Conservation (phyloP, 2,888 invertebrate genomes). For the Thera obeliscata region DNA sequence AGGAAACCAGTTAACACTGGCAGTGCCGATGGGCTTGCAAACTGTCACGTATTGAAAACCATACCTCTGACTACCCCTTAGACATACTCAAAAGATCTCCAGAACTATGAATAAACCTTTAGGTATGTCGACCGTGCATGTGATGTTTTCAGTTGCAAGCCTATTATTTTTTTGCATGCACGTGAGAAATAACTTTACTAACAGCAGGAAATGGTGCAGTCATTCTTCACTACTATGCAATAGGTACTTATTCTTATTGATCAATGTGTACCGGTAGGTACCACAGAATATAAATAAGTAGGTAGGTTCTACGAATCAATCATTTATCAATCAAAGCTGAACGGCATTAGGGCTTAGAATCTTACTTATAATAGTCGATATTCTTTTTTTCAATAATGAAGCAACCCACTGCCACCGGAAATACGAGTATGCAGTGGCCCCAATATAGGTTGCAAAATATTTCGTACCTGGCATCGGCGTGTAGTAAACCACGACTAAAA, state of each 20-base stretch:
- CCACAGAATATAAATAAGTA: background rate
- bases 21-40: background rate
- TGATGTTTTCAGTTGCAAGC: too few species aligned
- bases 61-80: too few species aligned
- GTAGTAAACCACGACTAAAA: slow-evolving; percentile 88
- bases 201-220: background rate
- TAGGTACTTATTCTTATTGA: too few species aligned
- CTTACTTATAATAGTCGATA: too few species aligned
- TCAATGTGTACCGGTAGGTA: too few species aligned
- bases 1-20: background rate
- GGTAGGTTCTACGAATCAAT: background rate
- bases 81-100: too few species aligned
- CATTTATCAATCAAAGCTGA: slow-evolving; percentile 2
- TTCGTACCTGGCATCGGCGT: slow-evolving; percentile 88
- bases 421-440: background rate
- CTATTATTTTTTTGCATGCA: too few species aligned
- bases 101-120: too few species aligned
- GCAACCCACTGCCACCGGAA: slow-evolving; percentile 8
- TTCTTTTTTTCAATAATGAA: slow-evolving; percentile 1
- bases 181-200: too few species aligned
- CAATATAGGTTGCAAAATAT: slow-evolving; percentile 16
- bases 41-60: background rate
- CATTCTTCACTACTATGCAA: too few species aligned
- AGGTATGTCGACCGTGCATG: too few species aligned
- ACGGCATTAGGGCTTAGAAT: slow-evolving; percentile 3